Evolutionary conservation across 2,113 vertebrate genomes (phyloP).

Genomic region (Petroica traversi): DNA sequence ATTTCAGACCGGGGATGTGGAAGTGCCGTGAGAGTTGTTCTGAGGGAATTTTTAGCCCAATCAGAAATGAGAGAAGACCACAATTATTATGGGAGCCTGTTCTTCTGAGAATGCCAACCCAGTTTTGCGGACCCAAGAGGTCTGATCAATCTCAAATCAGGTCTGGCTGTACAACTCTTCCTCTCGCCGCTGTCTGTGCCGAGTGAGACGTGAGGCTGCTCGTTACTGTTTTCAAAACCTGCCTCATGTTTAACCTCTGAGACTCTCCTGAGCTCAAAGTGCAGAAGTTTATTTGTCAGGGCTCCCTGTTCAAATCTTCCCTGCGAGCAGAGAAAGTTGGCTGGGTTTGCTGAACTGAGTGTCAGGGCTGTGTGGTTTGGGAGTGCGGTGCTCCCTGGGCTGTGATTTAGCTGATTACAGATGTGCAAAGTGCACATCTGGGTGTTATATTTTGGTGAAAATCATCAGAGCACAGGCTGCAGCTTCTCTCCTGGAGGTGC

Average conservation of each 20-base stretch:
- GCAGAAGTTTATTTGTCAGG: background rate
- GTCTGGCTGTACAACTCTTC: constrained; percentile 7
- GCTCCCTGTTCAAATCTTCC: background rate
- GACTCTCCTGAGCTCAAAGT: background rate
- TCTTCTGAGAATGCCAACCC: constrained; percentile 62
- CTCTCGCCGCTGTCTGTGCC: background rate
- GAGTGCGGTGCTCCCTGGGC: background rate
- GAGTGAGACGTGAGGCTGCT: background rate
- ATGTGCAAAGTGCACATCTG: background rate
- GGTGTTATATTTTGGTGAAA: background rate
- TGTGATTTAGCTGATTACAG: background rate
- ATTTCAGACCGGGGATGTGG: constrained; percentile 57
- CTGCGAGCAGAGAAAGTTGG: background rate
- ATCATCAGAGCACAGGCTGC: background rate
- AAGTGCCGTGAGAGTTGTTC: constrained; percentile 30
- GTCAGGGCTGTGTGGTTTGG: background rate
- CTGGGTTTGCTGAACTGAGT: background rate
- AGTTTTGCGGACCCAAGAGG: constrained; percentile 56
- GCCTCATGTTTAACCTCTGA: background rate
- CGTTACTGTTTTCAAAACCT: background rate
- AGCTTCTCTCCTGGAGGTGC: background rate
- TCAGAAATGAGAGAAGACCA: constrained; percentile 11
- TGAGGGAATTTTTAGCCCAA: constrained; percentile 39
- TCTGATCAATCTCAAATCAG: constrained; percentile 56
- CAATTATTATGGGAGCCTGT: constrained; percentile 57